These are phyloP conservation scores for Drosophila asahinai DNA, from an alignment of 1,140 invertebrate species.

Conservation along the genomic window DNA sequence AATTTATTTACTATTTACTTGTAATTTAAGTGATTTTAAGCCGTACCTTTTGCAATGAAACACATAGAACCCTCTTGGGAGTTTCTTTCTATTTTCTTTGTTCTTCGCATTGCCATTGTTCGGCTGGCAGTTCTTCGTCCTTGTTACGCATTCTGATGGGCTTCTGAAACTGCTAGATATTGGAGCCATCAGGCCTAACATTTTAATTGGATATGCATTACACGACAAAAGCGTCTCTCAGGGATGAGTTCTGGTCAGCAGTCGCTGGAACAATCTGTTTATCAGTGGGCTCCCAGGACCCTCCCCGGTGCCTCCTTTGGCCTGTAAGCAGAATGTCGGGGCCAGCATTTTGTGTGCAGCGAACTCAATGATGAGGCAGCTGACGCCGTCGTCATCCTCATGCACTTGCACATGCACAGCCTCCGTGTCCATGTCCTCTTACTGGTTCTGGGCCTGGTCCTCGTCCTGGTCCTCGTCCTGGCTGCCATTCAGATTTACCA, in stretches of 20 bases:
- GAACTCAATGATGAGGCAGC: slow-evolving; percentile 32
- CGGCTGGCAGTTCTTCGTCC: background rate
- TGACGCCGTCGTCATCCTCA: slow-evolving; percentile 9
- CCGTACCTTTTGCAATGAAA: too few relatives aligned
- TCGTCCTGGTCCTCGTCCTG: background rate
- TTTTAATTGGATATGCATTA: slow-evolving; percentile 62
- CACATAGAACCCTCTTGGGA: background rate
- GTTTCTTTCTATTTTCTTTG: background rate
- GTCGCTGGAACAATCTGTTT: slow-evolving; percentile 20
- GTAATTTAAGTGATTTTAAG: too few relatives aligned
- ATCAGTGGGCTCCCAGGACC: slow-evolving; percentile 1
- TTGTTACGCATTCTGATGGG: background rate
- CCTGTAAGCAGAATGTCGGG: background rate
- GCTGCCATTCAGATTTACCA: slow-evolving; percentile 38
- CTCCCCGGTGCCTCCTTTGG: background rate
- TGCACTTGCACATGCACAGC: background rate
- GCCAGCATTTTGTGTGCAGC: slow-evolving; percentile 25
- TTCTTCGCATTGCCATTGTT: background rate
- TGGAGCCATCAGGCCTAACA: slow-evolving; percentile 18
- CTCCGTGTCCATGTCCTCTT: background rate
- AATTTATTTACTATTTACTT: too few relatives aligned
- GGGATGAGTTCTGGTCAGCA: slow-evolving; percentile 13
- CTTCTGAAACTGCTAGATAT: slow-evolving; percentile 3
- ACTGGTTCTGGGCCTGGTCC: background rate
- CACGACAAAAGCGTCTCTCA: slow-evolving; percentile 16